Conservation (phyloP, 2,888 invertebrate species). For the Chrysolina oricalcia region DNA sequence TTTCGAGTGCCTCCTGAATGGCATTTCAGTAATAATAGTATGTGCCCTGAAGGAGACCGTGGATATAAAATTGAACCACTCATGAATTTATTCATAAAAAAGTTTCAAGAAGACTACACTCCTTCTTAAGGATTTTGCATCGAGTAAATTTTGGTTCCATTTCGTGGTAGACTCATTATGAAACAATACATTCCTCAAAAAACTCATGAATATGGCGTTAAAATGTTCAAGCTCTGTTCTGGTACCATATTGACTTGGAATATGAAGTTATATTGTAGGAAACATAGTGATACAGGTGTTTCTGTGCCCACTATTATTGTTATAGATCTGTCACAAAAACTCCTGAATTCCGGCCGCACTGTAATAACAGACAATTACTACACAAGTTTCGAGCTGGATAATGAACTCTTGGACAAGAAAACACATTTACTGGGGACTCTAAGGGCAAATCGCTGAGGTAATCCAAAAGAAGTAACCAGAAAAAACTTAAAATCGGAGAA, state of each 20-base stretch:
- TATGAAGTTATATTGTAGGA: constrained; percentile 48
- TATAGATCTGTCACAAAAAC: constrained; percentile 23
- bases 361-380: constrained; percentile 15
- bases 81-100: no score
- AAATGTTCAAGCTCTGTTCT: constrained; percentile 54
- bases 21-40: no score
- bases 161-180: constrained; percentile 85
- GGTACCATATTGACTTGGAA: constrained; percentile 45
- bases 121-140: constrained; percentile 54
- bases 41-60: no score
- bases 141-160: constrained; percentile 74
- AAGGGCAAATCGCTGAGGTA: no score
- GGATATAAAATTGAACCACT: no score
- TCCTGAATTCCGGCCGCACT: constrained; percentile 3
- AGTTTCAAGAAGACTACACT: no score
- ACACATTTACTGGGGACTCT: no score
- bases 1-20: no score
- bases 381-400: neutral
- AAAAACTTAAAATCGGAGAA: constrained; percentile 43
- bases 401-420: neutral
- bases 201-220: no score
- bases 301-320: constrained; percentile 36
- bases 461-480: neutral
- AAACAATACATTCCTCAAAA: constrained; percentile 30
- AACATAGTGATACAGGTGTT: constrained; percentile 27